phyloP scores from a whole-genome alignment of 2,113 vertebrate genomes.

The Misgurnus mizolepis region DNA sequence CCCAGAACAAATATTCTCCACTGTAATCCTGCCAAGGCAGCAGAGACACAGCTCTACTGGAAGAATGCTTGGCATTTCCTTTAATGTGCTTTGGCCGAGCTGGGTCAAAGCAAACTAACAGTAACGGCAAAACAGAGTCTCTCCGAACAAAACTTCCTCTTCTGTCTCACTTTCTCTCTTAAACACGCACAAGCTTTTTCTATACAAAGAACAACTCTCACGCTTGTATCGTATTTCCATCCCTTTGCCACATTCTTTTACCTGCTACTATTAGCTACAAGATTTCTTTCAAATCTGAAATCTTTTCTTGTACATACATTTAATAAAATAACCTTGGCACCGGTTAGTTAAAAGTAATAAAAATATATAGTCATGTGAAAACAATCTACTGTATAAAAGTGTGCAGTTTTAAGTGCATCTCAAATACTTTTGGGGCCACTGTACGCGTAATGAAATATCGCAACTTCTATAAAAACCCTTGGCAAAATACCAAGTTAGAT shows the following conservation, averaged over 20 bases:
- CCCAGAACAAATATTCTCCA: constrained; percentile 58
- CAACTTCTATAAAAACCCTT: not conserved
- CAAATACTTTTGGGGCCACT: not conserved
- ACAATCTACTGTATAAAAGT: too few species aligned
- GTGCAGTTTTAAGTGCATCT: too few species aligned
- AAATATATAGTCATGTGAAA: too few species aligned
- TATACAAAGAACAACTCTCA: constrained; percentile 14
- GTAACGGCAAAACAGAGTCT: constrained; percentile 46
- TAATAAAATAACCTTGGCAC: too few species aligned
- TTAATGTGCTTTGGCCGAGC: constrained; percentile 57
- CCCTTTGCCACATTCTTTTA: constrained; percentile 9
- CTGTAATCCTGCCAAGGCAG: constrained; percentile 55
- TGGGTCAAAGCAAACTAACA: constrained; percentile 52
- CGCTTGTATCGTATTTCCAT: constrained; percentile 32
- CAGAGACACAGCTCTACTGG: constrained; percentile 50
- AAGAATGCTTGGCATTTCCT: constrained; percentile 61
- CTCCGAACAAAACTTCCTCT: constrained; percentile 58
- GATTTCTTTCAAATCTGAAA: not conserved
- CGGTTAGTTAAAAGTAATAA: too few species aligned
- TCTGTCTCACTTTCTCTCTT: constrained; percentile 35
- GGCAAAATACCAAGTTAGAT: constrained; percentile 12
- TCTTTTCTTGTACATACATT: not conserved
- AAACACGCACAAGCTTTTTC: not conserved
- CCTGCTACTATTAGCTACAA: constrained; percentile 6
- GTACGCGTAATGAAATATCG: not conserved